Evolutionary conservation across 2,113 vertebrate genomes (phyloP).

Genomic region (Syrrhaptes paradoxus): DNA sequence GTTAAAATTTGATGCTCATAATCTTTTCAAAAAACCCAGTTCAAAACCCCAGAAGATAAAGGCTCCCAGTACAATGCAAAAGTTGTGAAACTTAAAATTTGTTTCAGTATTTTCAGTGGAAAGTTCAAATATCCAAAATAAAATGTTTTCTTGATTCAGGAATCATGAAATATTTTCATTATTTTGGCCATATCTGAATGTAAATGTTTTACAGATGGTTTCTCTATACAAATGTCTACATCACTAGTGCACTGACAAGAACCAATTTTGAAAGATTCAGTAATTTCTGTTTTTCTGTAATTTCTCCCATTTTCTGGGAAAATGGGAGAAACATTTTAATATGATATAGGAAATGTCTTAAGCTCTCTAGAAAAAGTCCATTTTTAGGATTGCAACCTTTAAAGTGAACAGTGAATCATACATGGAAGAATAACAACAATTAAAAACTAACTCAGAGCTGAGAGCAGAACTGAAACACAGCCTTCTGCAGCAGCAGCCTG

Average conservation of each 20-base stretch:
- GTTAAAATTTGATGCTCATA: rapidly evolving
- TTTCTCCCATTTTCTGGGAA: not conserved
- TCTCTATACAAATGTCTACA: not conserved
- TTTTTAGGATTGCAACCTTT: not conserved
- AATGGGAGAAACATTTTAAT: not conserved
- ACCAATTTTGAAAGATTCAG: not conserved
- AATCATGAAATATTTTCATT: not conserved
- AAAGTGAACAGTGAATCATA: not conserved
- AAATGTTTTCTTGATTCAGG: not conserved
- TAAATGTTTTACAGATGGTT: not conserved
- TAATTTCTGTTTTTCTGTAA: too few relatives aligned
- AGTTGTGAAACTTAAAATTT: not conserved
- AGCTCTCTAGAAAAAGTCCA: not conserved
- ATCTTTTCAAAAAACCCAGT: not conserved
- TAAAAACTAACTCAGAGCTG: not conserved
- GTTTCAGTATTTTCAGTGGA: not conserved
- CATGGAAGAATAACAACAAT: not conserved
- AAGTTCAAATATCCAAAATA: not conserved
- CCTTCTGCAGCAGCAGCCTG: not conserved
- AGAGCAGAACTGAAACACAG: not conserved
- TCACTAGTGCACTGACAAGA: not conserved
- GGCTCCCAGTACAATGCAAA: not conserved
- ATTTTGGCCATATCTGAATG: not conserved
- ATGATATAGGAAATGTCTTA: not conserved
- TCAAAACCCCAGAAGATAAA: not conserved